Conservation (phyloP, 2,113 vertebrate species). For the Lagopus muta region DNA sequence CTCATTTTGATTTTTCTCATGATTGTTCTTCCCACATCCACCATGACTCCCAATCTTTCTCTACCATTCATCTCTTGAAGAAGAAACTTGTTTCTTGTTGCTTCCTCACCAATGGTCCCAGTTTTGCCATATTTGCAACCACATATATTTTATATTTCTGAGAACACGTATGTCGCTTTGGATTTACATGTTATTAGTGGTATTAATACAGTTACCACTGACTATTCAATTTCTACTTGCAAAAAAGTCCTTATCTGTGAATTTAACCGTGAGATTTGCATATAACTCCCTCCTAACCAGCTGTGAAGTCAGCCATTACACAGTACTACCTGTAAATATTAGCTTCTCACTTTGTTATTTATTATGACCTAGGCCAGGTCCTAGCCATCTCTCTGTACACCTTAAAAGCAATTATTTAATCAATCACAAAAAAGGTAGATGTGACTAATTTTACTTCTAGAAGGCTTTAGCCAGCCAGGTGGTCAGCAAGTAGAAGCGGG, state of each 20-base stretch:
- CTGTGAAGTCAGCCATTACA: not conserved
- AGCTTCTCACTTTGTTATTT: not conserved
- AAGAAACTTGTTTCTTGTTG: not conserved
- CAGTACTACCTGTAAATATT: not conserved
- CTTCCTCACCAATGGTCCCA: not conserved
- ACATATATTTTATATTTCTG: not conserved
- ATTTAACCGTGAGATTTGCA: not conserved
- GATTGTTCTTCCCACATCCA: not conserved
- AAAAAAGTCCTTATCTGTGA: not conserved
- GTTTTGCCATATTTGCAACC: not conserved
- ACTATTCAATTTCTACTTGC: not conserved
- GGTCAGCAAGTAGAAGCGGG: not conserved
- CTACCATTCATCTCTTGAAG: not conserved
- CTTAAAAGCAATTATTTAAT: not conserved
- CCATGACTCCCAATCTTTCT: not conserved
- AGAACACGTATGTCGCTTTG: not conserved
- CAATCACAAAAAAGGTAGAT: not conserved
- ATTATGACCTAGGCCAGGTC: not conserved
- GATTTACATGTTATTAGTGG: fast-evolving
- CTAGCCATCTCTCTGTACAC: not conserved
- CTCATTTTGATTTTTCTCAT: not conserved
- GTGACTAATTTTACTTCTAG: not conserved
- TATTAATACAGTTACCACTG: not conserved
- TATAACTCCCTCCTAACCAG: not conserved
- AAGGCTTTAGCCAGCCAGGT: not conserved